These are phyloP conservation scores for Pristionchus exspectatus DNA, from an alignment of 2,888 invertebrate genomes.

Conservation along the genomic window DNA sequence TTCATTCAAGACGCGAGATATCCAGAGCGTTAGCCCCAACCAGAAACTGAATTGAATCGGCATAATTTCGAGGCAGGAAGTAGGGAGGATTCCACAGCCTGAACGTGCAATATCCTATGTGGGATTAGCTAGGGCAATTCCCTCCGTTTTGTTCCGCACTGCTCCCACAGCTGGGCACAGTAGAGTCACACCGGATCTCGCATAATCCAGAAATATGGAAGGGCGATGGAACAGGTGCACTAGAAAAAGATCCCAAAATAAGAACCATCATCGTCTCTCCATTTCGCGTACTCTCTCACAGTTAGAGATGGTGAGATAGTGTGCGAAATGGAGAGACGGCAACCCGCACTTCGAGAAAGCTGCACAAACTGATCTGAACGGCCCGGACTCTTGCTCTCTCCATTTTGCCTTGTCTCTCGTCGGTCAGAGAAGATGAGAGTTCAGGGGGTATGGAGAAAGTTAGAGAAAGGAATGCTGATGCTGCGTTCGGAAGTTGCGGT, in stretches of 20 bases:
- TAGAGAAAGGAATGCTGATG: background rate
- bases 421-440: background rate
- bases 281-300: too few species aligned
- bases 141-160: background rate
- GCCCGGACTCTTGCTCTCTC: background rate
- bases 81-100: background rate
- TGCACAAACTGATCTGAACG: background rate
- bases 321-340: too few species aligned
- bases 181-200: background rate
- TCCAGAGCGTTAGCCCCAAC: too few species aligned
- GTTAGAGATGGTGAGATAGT: too few species aligned
- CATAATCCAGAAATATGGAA: background rate
- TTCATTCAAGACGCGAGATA: too few species aligned
- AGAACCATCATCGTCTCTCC: too few species aligned
- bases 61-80: background rate
- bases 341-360: background rate
- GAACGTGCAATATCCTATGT: too few species aligned
- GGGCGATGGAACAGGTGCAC: background rate
- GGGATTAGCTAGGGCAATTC: too few species aligned
- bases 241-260: too few species aligned
- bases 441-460: background rate
- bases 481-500: background rate
- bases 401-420: background rate
- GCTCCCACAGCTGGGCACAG: background rate
- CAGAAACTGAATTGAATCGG: background rate